Conservation (phyloP, 2,797 vertebrate genomes). For the Cossypha heuglini region DNA sequence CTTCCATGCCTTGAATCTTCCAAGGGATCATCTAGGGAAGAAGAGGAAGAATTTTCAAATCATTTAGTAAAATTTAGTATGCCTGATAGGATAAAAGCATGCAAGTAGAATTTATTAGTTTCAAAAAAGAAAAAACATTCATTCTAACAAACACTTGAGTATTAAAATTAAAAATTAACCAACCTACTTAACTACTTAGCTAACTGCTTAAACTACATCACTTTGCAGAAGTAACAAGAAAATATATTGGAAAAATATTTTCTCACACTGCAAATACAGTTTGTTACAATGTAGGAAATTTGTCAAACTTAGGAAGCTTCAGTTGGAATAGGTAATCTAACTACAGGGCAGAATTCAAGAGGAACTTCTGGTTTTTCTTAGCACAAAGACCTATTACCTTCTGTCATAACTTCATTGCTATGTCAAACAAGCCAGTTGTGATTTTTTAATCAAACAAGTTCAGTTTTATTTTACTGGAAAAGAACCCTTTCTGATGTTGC, state of each 20-base stretch:
- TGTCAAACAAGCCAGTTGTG: not conserved
- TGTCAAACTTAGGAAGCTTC: not conserved
- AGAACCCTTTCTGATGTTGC: not conserved
- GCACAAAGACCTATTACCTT: not conserved
- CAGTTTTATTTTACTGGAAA: not conserved
- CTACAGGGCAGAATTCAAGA: not conserved
- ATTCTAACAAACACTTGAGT: not conserved
- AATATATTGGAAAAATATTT: not conserved
- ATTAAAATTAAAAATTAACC: not conserved
- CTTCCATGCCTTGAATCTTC: not conserved
- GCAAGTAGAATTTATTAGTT: not conserved
- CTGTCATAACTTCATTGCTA: not conserved
- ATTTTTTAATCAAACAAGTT: not conserved
- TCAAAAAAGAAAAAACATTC: not conserved
- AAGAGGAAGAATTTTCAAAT: not conserved
- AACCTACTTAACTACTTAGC: too few relatives aligned
- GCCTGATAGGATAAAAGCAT: not conserved
- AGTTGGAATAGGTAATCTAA: not conserved
- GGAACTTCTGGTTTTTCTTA: not conserved
- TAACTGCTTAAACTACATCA: not conserved
- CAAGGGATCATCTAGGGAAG: not conserved
- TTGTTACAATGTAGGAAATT: not conserved
- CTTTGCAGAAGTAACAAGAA: not conserved
- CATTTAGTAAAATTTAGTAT: not conserved
- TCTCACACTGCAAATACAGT: not conserved